phyloP scores from a whole-genome alignment of 2,888 invertebrate species.

The Apodemia zela region DNA sequence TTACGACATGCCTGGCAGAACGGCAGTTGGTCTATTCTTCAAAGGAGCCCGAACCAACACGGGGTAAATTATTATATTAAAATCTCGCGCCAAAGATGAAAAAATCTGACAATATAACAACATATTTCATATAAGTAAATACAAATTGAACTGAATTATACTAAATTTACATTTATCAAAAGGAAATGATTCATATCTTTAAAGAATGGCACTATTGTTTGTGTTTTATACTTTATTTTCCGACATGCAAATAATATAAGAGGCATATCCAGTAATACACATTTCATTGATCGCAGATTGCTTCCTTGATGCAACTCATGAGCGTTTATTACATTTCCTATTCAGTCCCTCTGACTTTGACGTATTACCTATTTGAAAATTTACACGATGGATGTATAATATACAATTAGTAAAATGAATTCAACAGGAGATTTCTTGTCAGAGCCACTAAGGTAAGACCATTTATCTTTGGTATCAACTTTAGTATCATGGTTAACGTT shows the following conservation, averaged over 20 bases:
- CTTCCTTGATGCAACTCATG: slow-evolving; percentile 46
- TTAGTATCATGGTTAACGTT: neutral
- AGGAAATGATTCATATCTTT: neutral
- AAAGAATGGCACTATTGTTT: neutral
- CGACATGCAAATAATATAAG: neutral
- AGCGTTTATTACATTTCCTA: slow-evolving; percentile 55
- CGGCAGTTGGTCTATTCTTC: too few species aligned
- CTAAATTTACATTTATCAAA: neutral
- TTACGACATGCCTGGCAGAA: too few species aligned
- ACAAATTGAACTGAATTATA: neutral
- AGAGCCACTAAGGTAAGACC: neutral
- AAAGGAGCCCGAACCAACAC: too few species aligned
- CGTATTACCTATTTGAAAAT: slow-evolving; percentile 55
- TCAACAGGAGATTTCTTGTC: slow-evolving; percentile 13
- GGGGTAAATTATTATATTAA: too few species aligned
- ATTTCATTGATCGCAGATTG: slow-evolving; percentile 27
- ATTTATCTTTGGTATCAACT: slow-evolving; percentile 13
- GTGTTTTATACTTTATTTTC: neutral
- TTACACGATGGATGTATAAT: slow-evolving; percentile 40
- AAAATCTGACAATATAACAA: too few species aligned
- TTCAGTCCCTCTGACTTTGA: slow-evolving; percentile 55
- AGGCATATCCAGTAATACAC: slow-evolving; percentile 8
- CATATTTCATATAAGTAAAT: too few species aligned
- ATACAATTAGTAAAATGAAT: slow-evolving; percentile 14
- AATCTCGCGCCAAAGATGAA: too few species aligned